Evolutionary conservation across 2,888 invertebrate genomes (phyloP).

Genomic region (Tetheella fluctuosa): DNA sequence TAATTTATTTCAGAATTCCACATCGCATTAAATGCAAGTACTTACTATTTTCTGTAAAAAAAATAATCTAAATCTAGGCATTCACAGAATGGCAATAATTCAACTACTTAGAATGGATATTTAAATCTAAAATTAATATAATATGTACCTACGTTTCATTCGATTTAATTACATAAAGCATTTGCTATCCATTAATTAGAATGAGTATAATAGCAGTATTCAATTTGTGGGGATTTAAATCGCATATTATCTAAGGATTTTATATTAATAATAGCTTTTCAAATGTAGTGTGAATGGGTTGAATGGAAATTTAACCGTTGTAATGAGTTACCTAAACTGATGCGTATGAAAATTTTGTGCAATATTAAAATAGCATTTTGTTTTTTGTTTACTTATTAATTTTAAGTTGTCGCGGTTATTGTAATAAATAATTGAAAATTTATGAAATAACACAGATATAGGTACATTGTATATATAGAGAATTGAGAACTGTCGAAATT

Average conservation of each 20-base stretch:
- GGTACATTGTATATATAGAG: background rate
- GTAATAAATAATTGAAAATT: background rate
- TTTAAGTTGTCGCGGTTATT: too few relatives aligned
- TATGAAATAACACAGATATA: too few relatives aligned
- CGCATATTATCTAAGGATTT: slow-evolving; percentile 34
- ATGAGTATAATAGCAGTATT: slow-evolving; percentile 45
- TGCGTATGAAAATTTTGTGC: background rate
- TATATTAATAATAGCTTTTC: slow-evolving; percentile 15
- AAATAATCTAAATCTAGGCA: background rate
- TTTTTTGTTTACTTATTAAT: too few relatives aligned
- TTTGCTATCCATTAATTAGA: slow-evolving; percentile 47
- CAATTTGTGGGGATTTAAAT: slow-evolving; percentile 43
- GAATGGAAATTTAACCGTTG: slow-evolving; percentile 5
- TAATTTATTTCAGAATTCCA: too few relatives aligned
- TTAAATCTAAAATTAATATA: slow-evolving; percentile 3
- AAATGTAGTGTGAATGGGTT: slow-evolving; percentile 9
- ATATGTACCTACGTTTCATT: background rate
- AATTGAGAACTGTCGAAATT: background rate
- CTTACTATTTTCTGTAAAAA: background rate
- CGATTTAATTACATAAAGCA: slow-evolving; percentile 21
- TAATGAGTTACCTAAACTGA: background rate
- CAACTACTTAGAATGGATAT: background rate
- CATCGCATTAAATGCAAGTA: too few relatives aligned
- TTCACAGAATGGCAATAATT: background rate
- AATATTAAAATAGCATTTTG: background rate